Base-by-base conservation (phyloP, 2,888 invertebrate species). In the Hypercompe scribonia region DNA sequence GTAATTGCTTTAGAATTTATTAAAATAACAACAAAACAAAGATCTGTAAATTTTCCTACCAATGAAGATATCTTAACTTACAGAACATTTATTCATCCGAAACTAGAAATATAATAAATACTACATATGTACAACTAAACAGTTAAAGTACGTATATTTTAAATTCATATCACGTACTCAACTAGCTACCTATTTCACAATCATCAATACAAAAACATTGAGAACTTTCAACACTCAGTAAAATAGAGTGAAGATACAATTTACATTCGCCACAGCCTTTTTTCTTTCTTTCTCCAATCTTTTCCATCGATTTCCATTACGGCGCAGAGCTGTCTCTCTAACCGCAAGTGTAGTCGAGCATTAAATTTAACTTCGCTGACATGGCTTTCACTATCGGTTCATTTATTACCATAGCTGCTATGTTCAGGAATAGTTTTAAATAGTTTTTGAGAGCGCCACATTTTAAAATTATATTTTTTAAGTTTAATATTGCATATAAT, bases 361-460 rank as follows among this genome's bases (percentile, higher is more conserved):
- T 78, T 81, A 79, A 81, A 76, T 79, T 75, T 68, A 73, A 78
- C 79, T 76, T 50, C 33, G 76, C 79, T 78, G 79, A 78, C 79
- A 73, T 63, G 28, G 74, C 68, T 70, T 31, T 64, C 69, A 39
- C 61, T 36, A 61, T 33, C 58, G 73, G 66, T 72, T 71, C 72
- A 75, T 74, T 80, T 71, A 70, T 75, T 73, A 65, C 67, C 21
- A 21, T 64, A 11, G 54, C 72, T 65, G 68, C 39, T 63, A 18
- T 63, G 64, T 63, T 70, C 46, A 39, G 58, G 15, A 33, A 50
- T 13, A 21, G 24, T 67, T 64, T 67, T 33, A 50, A 67, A 21
- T 33, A 46, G 3, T 67, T 21, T 33, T n/a, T 8, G 7, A n/a
- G 15, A 0, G 15, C 28, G 39, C 5, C 13, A 15, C 4, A 3